These are phyloP conservation scores for Pogonocherus hispidulus DNA, from an alignment of 2,888 invertebrate species.

Conservation along the genomic window DNA sequence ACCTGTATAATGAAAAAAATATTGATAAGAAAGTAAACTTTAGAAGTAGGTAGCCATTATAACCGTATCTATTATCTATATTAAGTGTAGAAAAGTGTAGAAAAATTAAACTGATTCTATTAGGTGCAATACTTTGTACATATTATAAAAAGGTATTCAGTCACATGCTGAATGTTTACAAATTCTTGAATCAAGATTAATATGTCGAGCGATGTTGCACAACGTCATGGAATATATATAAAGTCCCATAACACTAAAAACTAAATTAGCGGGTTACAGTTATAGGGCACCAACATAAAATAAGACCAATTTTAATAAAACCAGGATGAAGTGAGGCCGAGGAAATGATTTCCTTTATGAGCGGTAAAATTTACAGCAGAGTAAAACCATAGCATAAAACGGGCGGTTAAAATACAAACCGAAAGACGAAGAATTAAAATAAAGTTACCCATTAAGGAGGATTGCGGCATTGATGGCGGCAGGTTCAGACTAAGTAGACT, in stretches of 20 bases:
- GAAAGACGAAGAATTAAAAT: slow-evolving; percentile 32
- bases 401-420: slow-evolving; percentile 26
- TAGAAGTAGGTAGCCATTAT: no score
- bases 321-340: slow-evolving; percentile 11
- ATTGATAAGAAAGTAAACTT: no score
- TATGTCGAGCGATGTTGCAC: no score
- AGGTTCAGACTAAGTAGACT: not conserved
- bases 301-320: slow-evolving; percentile 23
- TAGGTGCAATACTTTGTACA: no score
- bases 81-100: no score
- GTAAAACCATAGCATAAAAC: slow-evolving; percentile 19
- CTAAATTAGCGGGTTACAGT: slow-evolving; percentile 7
- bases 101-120: no score
- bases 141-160: no score
- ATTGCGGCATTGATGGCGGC: slow-evolving; percentile 33
- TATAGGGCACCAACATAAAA: not conserved
- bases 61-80: no score
- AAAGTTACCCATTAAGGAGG: slow-evolving; percentile 26
- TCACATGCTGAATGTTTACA: no score
- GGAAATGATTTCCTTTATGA: slow-evolving; percentile 30
- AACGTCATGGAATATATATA: no score
- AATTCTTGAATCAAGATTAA: no score
- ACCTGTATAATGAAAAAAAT: no score
- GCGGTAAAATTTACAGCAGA: slow-evolving; percentile 30
- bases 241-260: not conserved